A percentile compares a stretch with the other conserved stretches of the same genome.
Evolutionary conservation across 2,797 vertebrate species (phyloP).

Genomic region (Macropus fuliginosus): DNA sequence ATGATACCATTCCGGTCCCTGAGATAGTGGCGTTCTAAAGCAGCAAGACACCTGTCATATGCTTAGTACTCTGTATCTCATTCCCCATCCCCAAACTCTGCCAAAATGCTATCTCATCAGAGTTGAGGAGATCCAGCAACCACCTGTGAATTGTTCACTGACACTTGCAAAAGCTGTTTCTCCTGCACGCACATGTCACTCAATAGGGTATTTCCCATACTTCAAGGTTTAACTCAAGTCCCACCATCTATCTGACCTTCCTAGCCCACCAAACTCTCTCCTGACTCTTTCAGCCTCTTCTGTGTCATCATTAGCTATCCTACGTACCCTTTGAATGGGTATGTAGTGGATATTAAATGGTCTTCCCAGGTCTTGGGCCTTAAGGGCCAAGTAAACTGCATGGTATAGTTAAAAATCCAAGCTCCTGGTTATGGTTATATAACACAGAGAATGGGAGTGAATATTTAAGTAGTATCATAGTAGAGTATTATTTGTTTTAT

Average conservation of each 20-base stretch:
- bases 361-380: no score
- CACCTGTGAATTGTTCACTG: background rate
- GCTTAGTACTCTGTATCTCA: background rate
- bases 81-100: background rate
- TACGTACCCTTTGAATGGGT: background rate
- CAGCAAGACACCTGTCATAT: background rate
- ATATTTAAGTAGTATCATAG: background rate
- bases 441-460: background rate
- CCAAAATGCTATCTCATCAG: background rate
- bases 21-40: background rate
- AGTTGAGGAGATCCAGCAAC: background rate
- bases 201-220: background rate
- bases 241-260: background rate
- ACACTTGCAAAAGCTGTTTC: background rate
- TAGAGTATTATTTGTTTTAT: background rate
- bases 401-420: background rate
- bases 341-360: background rate
- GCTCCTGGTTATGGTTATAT: background rate
- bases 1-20: background rate
- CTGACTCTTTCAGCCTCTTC: background rate
- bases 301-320: background rate
- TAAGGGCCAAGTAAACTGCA: background rate
- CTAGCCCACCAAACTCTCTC: background rate
- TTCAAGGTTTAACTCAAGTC: background rate
- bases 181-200: background rate